Conservation (phyloP, 2,888 invertebrate species). For the Dysmachus trigonus region DNA sequence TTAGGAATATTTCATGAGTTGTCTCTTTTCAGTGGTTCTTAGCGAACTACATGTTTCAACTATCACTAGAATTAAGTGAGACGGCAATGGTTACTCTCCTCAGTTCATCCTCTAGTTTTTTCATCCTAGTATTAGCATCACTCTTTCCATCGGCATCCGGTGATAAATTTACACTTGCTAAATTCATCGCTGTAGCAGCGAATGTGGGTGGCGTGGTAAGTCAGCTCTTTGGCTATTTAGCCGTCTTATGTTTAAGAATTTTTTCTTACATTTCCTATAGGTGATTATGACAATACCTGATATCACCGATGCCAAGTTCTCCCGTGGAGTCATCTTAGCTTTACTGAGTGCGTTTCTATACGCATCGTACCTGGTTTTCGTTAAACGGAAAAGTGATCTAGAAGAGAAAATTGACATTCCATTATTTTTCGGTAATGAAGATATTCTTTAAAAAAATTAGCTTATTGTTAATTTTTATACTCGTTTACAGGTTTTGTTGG, state of each 20-base stretch:
- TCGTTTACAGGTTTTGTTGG: constrained; percentile 85
- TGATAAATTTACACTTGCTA: constrained; percentile 88
- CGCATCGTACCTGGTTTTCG: constrained; percentile 87
- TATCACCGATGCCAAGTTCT: constrained; percentile 74
- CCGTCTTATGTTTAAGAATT: neutral
- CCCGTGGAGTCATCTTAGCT: constrained; percentile 81
- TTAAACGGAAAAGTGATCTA: constrained; percentile 85
- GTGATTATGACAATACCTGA: constrained; percentile 82
- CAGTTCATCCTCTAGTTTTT: constrained; percentile 88
- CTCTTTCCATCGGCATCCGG: constrained; percentile 82
- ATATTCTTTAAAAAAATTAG: neutral
- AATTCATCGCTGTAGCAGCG: constrained; percentile 80
- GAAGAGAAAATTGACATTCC: constrained; percentile 95
- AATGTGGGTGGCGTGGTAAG: constrained; percentile 83
- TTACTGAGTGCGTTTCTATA: constrained; percentile 89
- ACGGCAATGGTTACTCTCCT: constrained; percentile 88
- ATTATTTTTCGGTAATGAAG: constrained; percentile 88
- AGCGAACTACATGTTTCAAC: constrained; percentile 91
- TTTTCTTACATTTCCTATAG: constrained; percentile 64
- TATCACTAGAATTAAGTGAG: constrained; percentile 84
- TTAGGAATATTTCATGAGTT: neutral
- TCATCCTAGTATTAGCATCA: constrained; percentile 87
- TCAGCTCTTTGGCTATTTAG: constrained; percentile 50
- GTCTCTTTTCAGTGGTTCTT: constrained; percentile 84
- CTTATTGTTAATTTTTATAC: neutral